Evolutionary conservation across 2,113 vertebrate genomes (phyloP).

Genomic region (Mastomys natalensis): DNA sequence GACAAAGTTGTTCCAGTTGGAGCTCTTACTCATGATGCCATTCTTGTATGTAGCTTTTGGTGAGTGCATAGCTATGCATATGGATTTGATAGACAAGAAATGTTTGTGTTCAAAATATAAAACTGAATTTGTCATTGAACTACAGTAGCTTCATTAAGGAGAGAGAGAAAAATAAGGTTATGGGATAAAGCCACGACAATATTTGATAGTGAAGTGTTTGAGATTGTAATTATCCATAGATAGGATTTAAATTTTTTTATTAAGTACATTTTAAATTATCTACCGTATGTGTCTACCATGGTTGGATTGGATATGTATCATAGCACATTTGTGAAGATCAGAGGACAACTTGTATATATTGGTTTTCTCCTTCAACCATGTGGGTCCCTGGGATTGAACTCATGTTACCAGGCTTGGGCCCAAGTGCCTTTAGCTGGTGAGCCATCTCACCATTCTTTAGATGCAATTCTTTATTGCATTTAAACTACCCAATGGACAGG

Average conservation of each 20-base stretch:
- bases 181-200: not conserved
- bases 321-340: not conserved
- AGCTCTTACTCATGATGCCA: not conserved
- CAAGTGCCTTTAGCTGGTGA: not conserved
- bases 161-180: not conserved
- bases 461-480: not conserved
- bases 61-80: not conserved
- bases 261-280: not conserved
- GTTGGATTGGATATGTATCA: not conserved
- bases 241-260: not conserved
- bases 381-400: not conserved
- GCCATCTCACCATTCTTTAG: not conserved
- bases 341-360: not conserved
- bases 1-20: not conserved
- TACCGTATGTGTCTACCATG: too few relatives aligned
- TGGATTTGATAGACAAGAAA: slow-evolving; percentile 26
- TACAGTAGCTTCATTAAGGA: not conserved
- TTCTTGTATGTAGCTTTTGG: not conserved
- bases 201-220: slow-evolving; percentile 18
- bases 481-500: not conserved
- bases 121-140: not conserved
- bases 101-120: not conserved
- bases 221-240: not conserved
- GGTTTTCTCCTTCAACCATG: not conserved
- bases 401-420: not conserved